Evolutionary conservation across 2,888 invertebrate species (phyloP), one percentile per base, ranked within the genome.

Genomic region (Chaetoderma sp.): DNA sequence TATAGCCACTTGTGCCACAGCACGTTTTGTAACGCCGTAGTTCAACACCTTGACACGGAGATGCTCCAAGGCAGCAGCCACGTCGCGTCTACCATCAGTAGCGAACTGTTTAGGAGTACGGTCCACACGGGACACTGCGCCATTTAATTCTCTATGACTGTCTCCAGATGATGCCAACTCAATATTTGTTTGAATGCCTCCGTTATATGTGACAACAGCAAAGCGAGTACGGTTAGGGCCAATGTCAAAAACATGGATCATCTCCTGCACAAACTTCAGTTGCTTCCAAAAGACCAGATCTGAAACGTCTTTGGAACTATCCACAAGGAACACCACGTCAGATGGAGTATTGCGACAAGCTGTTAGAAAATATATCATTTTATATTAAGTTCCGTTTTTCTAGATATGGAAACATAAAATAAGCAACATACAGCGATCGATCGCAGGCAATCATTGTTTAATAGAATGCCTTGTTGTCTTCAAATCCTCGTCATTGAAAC

Each of bases 291-390:
- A 78, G 60, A 80, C 78, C 13, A 67, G 61, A 18, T 75, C 68
- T 27, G 67, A 66, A 39, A 83, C 74, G 27, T 71, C 72, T 59
- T 75, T 74, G 0, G 82, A 80, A 8, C 78, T 77, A 50, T 81
- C 81, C 25, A 80, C 70, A 10, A 78, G 79, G 39, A 81, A 78
- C 18, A 80, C 72, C 3, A 81, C 66, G 57, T 81, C 81, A 18
- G 73, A 66, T 18, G 65, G 60, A 49, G 71, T 75, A 39, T 70
- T 72, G 2, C 68, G 52, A 57, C 81, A 81, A 1, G 74, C 81
- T 81, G 71, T 1, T 63, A 45, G 39, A 10, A 16, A 44, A 58
- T 16, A 52, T 13, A 54, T 16, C 1, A 10, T 42, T 5, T 2
- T n/a, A n/a, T n/a, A n/a, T n/a, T n/a, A n/a, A n/a, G n/a, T n/a